Evolutionary conservation across 2,113 vertebrate species (phyloP).

Genomic region (Hyperopisus bebe): DNA sequence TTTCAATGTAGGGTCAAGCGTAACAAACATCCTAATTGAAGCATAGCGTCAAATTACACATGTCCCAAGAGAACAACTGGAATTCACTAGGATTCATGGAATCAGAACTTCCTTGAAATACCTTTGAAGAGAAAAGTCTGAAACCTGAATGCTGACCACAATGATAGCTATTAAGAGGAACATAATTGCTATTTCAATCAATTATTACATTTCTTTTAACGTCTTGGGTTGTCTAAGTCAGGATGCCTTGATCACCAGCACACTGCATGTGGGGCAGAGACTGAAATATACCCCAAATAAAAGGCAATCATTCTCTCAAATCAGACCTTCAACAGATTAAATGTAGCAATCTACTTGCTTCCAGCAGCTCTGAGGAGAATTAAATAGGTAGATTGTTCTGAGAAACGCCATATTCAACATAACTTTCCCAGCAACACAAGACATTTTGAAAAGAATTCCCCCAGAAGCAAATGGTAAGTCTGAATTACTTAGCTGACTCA

Average conservation of each 20-base stretch:
- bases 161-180: neutral
- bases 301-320: neutral
- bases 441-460: conserved; percentile 51
- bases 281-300: neutral
- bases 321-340: conserved; percentile 39
- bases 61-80: neutral
- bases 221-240: neutral
- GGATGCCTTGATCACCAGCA: neutral
- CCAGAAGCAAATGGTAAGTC: conserved; percentile 47
- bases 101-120: neutral
- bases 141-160: neutral
- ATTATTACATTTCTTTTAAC: neutral
- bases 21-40: neutral
- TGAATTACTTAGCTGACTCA: conserved; percentile 47
- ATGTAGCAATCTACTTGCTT: conserved; percentile 55
- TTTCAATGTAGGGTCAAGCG: neutral
- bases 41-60: neutral
- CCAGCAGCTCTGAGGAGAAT: conserved; percentile 4
- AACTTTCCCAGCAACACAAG: conserved; percentile 59
- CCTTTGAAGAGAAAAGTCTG: neutral
- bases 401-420: conserved; percentile 33
- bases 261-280: neutral
- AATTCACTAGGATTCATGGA: neutral
- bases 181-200: neutral
- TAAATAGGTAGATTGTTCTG: neutral